A percentile compares a stretch with the other conserved stretches of the same genome.
Evolutionary conservation across 2,888 invertebrate species (phyloP).

Genomic region (Amphipoea oculea): DNA sequence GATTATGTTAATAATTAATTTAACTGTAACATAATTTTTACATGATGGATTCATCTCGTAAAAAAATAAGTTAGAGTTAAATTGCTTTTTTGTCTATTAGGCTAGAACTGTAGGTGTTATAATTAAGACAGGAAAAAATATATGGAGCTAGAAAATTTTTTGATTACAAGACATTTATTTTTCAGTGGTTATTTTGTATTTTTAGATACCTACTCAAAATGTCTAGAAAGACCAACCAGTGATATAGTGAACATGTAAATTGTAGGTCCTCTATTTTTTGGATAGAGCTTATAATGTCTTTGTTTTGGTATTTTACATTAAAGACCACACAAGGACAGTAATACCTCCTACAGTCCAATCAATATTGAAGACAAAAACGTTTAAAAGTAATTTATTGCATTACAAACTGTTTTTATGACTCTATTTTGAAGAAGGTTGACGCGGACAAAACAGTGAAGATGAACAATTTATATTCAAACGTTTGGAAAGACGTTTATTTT

Average conservation of each 20-base stretch:
- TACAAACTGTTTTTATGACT: conserved; percentile 48
- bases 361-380: conserved; percentile 15
- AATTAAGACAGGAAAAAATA: neutral
- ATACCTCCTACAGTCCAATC: neutral
- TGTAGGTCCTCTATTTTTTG: neutral
- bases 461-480: conserved; percentile 60
- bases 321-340: neutral
- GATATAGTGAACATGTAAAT: no score
- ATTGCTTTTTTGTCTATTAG: no score
- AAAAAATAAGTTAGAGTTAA: no score
- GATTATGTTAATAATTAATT: no score
- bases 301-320: neutral
- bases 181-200: neutral
- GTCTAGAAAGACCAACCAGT: neutral
- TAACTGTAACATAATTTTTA: no score
- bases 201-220: neutral
- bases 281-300: neutral
- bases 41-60: no score
- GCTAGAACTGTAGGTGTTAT: neutral
- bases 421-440: conserved; percentile 53
- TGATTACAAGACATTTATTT: neutral
- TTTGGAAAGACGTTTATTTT: conserved; percentile 50
- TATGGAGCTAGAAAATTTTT: neutral
- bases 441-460: conserved; percentile 42
- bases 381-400: conserved; percentile 47